A percentile compares a stretch with the other conserved stretches of the same genome.
phyloP scores from a whole-genome alignment of 2,888 invertebrate genomes.

The Oxycera nigricornis region DNA sequence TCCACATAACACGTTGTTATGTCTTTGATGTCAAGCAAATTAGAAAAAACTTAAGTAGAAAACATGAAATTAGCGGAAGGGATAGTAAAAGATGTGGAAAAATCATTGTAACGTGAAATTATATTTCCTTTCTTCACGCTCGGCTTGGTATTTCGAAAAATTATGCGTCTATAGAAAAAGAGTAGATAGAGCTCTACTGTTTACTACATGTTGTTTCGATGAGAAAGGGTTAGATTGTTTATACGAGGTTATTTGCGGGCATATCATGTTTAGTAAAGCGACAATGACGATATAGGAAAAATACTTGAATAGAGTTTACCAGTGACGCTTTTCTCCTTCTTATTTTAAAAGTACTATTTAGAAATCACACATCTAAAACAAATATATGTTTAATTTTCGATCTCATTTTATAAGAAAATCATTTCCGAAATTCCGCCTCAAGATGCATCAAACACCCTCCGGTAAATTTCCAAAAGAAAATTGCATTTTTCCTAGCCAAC shows the following conservation, averaged over 20 bases:
- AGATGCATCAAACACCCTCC: background rate
- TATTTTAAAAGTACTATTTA: too few relatives aligned
- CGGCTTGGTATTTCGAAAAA: background rate
- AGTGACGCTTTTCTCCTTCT: too few relatives aligned
- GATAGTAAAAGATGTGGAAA: slow-evolving; percentile 8
- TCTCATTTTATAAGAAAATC: too few relatives aligned
- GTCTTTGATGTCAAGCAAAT: slow-evolving; percentile 19
- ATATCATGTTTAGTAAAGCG: too few relatives aligned
- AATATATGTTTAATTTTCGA: background rate
- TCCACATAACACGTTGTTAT: background rate
- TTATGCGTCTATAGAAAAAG: too few relatives aligned
- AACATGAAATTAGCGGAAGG: background rate
- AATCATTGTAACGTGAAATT: slow-evolving; percentile 20
- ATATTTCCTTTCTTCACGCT: slow-evolving; percentile 31
- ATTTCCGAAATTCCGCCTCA: background rate
- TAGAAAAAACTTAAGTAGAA: background rate
- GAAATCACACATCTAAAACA: too few relatives aligned
- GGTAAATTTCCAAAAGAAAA: background rate
- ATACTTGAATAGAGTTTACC: too few relatives aligned
- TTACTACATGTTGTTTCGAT: too few relatives aligned
- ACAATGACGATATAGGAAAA: too few relatives aligned
- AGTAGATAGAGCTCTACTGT: too few relatives aligned
- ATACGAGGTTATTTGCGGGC: too few relatives aligned
- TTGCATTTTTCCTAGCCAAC: background rate
- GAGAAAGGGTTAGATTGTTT: too few relatives aligned